phyloP scores from a whole-genome alignment of 2,797 vertebrate genomes.

The Pitangus sulphuratus region DNA sequence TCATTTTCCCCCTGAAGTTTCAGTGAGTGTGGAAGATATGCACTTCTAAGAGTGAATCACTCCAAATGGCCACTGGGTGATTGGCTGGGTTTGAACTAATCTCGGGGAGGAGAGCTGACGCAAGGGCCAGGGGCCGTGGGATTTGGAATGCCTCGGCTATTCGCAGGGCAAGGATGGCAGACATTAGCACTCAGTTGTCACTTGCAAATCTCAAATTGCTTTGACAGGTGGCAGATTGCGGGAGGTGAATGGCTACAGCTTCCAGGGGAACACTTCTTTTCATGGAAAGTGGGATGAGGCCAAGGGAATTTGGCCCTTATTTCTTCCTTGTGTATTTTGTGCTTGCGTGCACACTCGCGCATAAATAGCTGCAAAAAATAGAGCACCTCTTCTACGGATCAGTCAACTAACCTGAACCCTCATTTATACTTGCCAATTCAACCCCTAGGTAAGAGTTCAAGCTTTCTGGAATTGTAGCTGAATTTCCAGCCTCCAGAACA shows the following conservation, averaged over 20 bases:
- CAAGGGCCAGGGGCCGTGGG: conserved; percentile 30
- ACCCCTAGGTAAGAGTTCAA: neutral
- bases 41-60: conserved; percentile 67
- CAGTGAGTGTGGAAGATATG: conserved; percentile 18
- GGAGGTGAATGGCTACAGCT: conserved; percentile 1
- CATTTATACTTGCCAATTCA: neutral
- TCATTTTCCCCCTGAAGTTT: conserved; percentile 39
- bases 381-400: neutral
- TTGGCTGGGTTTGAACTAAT: conserved; percentile 52
- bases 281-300: conserved; percentile 28
- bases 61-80: conserved; percentile 59
- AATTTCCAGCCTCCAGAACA: neutral
- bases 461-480: neutral
- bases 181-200: conserved; percentile 66
- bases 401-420: neutral
- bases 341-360: rapidly evolving
- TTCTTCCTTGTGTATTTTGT: neutral
- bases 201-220: conserved; percentile 44
- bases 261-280: conserved; percentile 23
- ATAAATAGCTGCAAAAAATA: neutral
- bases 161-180: conserved; percentile 61
- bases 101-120: conserved; percentile 44
- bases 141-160: conserved; percentile 48
- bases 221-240: conserved; percentile 55
- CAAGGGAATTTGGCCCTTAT: neutral